These are phyloP conservation scores for Mythimna vitellina DNA, from an alignment of 2,888 invertebrate genomes.

Conservation along the genomic window DNA sequence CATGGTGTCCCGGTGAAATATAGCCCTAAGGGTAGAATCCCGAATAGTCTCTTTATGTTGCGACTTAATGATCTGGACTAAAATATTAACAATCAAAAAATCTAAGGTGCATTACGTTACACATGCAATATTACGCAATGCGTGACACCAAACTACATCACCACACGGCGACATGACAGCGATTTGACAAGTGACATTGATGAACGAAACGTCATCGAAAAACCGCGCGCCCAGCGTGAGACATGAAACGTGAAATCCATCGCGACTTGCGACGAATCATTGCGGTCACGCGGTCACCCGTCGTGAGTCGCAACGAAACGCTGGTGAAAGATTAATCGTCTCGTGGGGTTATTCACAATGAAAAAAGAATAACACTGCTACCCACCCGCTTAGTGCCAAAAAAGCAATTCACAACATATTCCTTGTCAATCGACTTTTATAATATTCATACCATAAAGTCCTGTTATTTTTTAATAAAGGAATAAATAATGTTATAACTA, in stretches of 20 bases:
- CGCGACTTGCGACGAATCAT: not conserved
- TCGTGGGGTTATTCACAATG: not conserved
- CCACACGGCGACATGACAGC: no score
- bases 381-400: not conserved
- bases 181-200: not conserved
- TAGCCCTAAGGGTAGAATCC: no score
- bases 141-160: no score
- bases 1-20: no score
- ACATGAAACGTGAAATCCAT: not conserved
- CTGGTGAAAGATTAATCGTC: not conserved
- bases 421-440: not conserved
- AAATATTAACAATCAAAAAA: no score
- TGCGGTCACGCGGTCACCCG: not conserved
- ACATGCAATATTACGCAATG: no score
- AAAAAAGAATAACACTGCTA: not conserved
- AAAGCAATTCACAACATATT: constrained; percentile 2
- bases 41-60: no score
- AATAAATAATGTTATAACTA: constrained; percentile 6
- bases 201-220: not conserved
- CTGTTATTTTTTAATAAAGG: constrained; percentile 36
- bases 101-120: no score
- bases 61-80: no score
- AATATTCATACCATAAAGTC: constrained; percentile 25
- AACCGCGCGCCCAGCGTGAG: not conserved
- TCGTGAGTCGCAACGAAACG: no score